Evolutionary conservation across 2,888 invertebrate species (phyloP), one percentile per base, ranked within the genome.

Genomic region (Scaptomyza polygonia): DNA sequence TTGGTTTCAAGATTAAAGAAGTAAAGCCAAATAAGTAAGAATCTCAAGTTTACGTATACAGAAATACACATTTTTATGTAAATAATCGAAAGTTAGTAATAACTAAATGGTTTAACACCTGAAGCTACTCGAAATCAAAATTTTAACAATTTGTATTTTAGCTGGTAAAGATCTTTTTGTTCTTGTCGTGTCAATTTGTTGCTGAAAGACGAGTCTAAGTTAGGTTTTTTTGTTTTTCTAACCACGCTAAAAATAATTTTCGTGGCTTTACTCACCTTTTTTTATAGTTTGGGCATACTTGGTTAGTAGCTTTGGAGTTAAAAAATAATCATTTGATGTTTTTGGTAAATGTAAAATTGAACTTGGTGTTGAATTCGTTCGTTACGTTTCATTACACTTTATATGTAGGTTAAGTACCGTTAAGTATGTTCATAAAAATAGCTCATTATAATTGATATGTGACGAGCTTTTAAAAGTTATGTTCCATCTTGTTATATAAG

Each of bases 171-270:
- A 54, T 61, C 27, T 61, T 63, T 56, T 44, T 51, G n/a, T 36
- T 59, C 49, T 62, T 73, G 40, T 83, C 68, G 67, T 80, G 56
- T 84, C 79, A 84, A 81, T 79, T 75, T 75, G 85, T 87, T 84
- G 67, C 84, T 84, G 84, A 87, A 84, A 84, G 84, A 84, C 84
- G 73, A 87, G 82, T 84, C 87, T 84, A 87, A 85, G 82, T 87
- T 72, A 62, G 47, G 45, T 66, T 67, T 72, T 56, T 34, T 25
- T n/a, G n/a, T n/a, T 53, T 57, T 59, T 52, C 49, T 42, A 36
- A 43, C 52, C 49, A 45, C 44, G 55, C 47, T 57, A 55, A 61
- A 55, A 67, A 67, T n/a, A 64, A 57, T 67, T 63, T 63, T 52
- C 53, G 25, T 49, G 70, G 44, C 47, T 65, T 72, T 81, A 84